phyloP scores from a whole-genome alignment of 2,888 invertebrate genomes.

The Volucella inflata region DNA sequence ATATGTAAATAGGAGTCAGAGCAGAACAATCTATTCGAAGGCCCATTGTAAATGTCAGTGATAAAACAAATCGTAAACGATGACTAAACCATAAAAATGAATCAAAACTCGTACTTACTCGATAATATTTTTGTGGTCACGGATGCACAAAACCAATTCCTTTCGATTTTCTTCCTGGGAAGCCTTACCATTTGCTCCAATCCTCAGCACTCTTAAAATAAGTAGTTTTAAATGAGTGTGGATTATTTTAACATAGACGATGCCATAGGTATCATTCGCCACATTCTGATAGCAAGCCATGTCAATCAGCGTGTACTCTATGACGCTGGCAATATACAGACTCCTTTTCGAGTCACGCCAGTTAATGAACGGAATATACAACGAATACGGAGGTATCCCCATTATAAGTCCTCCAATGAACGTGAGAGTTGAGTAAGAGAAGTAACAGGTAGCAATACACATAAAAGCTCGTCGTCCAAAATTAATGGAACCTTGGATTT shows the following conservation, averaged over 20 bases:
- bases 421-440: constrained; percentile 76
- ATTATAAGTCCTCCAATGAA: constrained; percentile 73
- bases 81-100: too few relatives aligned
- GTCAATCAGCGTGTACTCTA: constrained; percentile 77
- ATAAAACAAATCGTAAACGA: too few relatives aligned
- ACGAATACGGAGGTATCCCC: constrained; percentile 78
- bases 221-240: constrained; percentile 78
- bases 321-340: constrained; percentile 75
- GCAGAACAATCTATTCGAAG: too few relatives aligned
- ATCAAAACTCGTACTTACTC: constrained; percentile 70
- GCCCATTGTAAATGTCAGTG: too few relatives aligned
- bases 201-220: constrained; percentile 72
- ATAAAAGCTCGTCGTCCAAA: constrained; percentile 77
- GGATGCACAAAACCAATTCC: constrained; percentile 77
- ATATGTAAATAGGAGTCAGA: too few relatives aligned
- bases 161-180: constrained; percentile 74
- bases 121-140: constrained; percentile 78
- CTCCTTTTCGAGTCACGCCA: constrained; percentile 76
- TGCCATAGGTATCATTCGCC: constrained; percentile 78
- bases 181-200: constrained; percentile 73
- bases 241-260: constrained; percentile 77
- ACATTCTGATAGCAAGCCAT: constrained; percentile 78
- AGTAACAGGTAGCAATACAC: constrained; percentile 73
- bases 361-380: constrained; percentile 78
- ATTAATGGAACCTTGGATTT: constrained; percentile 70